A percentile compares a stretch with the other conserved stretches of the same genome.
Evolutionary conservation across 37 sponge, comb jelly and placozoan genomes (phyloP).

Genomic region (Oscarella lobularis): DNA sequence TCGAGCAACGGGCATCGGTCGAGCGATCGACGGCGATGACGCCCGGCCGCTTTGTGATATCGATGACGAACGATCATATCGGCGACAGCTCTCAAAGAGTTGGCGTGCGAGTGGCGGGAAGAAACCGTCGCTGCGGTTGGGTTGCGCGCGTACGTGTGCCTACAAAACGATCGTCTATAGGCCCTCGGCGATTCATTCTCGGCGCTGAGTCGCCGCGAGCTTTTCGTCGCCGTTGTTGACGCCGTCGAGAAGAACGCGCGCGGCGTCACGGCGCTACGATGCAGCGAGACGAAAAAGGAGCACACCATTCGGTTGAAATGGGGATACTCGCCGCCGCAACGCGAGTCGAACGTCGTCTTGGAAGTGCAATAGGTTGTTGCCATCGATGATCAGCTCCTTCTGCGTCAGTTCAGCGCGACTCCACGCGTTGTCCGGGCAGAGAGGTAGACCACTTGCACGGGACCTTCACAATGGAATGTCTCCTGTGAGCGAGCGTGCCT

Average conservation of each 20-base stretch:
- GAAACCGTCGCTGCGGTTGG: not conserved
- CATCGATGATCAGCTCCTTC: slow-evolving; percentile 37
- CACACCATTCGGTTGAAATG: slow-evolving; percentile 7
- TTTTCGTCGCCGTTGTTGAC: slow-evolving; percentile 38
- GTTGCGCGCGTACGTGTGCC: too few relatives aligned
- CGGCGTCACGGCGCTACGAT: slow-evolving; percentile 10
- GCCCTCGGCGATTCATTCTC: not conserved
- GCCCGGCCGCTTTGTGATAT: slow-evolving; percentile 52
- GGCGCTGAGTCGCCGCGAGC: not conserved
- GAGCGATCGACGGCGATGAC: slow-evolving; percentile 27
- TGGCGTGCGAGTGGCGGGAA: not conserved
- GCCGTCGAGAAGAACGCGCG: slow-evolving; percentile 68
- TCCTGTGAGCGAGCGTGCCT: too few relatives aligned
- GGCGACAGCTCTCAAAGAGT: not conserved
- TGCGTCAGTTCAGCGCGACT: not conserved
- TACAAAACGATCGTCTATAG: too few relatives aligned
- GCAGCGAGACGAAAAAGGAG: slow-evolving; percentile 24
- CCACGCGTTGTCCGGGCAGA: too few relatives aligned
- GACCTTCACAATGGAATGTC: too few relatives aligned
- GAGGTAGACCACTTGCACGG: too few relatives aligned
- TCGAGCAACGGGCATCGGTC: slow-evolving; percentile 35
- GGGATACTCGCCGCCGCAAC: slow-evolving; percentile 52
- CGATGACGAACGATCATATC: not conserved
- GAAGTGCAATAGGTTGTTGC: slow-evolving; percentile 30
- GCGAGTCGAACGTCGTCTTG: slow-evolving; percentile 8